phyloP scores from a whole-genome alignment of 2,797 vertebrate species.

The Myotis daubentonii region DNA sequence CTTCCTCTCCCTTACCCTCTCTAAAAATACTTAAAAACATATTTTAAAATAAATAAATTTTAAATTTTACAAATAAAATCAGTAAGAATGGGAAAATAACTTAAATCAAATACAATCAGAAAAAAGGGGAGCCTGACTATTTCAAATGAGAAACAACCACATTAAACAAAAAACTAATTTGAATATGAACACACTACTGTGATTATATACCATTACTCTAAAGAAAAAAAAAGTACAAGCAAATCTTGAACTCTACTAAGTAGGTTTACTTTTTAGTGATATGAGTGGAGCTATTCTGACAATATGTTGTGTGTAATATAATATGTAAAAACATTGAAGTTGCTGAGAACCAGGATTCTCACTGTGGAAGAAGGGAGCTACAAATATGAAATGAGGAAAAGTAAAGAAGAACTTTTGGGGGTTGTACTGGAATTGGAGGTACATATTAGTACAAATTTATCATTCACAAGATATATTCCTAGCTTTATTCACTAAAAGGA shows the following conservation, averaged over 20 bases:
- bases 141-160: constrained; percentile 14
- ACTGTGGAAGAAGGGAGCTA: neutral
- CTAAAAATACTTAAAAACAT: too few species aligned
- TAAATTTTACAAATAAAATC: neutral
- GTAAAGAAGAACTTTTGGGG: neutral
- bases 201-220: neutral
- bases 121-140: neutral
- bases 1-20: too few species aligned
- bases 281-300: neutral
- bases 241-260: neutral
- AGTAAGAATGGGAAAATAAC: neutral
- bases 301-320: neutral
- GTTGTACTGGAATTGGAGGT: constrained; percentile 2
- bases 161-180: neutral
- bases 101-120: neutral
- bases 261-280: neutral
- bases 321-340: neutral
- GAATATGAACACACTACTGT: neutral
- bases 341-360: neutral
- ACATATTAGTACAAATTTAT: neutral
- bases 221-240: neutral
- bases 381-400: neutral
- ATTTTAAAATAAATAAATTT: neutral
- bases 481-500: neutral
- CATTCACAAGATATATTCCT: neutral